Evolutionary conservation across 1,140 invertebrate genomes (phyloP).

Genomic region (Zaprionus nigranus): DNA sequence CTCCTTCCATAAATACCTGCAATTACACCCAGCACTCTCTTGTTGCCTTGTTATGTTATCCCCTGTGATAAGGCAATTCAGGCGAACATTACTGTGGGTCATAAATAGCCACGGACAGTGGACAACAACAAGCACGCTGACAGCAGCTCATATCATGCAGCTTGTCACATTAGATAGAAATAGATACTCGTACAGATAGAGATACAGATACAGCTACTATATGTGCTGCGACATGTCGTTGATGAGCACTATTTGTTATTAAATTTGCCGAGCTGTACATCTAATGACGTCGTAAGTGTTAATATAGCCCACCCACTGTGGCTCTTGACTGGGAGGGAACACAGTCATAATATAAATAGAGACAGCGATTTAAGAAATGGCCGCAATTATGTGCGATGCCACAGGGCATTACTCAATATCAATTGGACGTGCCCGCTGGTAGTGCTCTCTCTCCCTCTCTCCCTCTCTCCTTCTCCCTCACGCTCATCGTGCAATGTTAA

Average conservation of each 20-base stretch:
- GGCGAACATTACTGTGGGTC: conserved; percentile 10
- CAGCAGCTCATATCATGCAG: conserved; percentile 34
- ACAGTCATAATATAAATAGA: conserved; percentile 1
- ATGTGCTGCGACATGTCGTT: conserved; percentile 40
- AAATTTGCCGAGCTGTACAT: conserved; percentile 36
- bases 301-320: conserved; percentile 23
- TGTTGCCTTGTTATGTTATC: conserved; percentile 12
- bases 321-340: background rate
- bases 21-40: background rate
- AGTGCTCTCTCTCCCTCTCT: background rate
- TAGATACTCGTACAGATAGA: conserved; percentile 17
- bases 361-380: conserved; percentile 24
- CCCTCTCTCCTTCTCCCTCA: background rate
- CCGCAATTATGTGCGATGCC: conserved; percentile 12
- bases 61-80: conserved; percentile 16
- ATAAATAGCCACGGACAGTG: conserved; percentile 41
- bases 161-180: conserved; percentile 36
- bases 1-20: background rate
- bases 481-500: conserved; percentile 10
- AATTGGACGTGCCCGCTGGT: background rate
- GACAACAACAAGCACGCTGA: conserved; percentile 16
- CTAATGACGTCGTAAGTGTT: conserved; percentile 49
- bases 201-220: conserved; percentile 15
- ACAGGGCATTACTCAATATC: conserved; percentile 14
- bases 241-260: conserved; percentile 69